Evolutionary conservation across 1,140 invertebrate species (phyloP), one percentile per base, ranked within the genome.

Genomic region (Leptestheria dahalacensis): DNA sequence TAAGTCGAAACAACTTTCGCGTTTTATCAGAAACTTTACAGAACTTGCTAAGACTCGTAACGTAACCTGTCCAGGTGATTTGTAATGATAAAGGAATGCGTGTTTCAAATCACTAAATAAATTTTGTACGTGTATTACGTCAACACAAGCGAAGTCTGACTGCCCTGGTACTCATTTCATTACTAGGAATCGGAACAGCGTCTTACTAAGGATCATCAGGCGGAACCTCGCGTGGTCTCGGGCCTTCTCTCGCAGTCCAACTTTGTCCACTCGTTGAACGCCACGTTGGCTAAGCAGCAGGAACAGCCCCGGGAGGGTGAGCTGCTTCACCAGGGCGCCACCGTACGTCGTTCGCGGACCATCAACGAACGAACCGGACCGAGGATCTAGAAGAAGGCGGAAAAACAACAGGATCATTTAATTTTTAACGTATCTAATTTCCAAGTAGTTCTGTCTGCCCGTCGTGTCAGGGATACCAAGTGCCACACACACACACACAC

Each of bases 261-360:
- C 59, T 86, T 86, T 70, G 73, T 86, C 47, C 82, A 86, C 70
- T 85, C 82, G 65, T 70, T 87, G 48, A 87, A 85, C 65, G 82
- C 82, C 10, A 87, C 85, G 62, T 71, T 87, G 61, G 79, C 83
- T n/a, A 65, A 67, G 59, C 78, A 81, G 61, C 77, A 78, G 66
- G 75, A 78, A 66, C 72, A 75, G 50, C 78, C 74, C 59, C 55
- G 77, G 59, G 68, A 74, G 64, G 66, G 15, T 53, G n/a, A 21
- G 2, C 2, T 21, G 15, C 10, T 25, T 12, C n/a, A 53, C 25
- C 51, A 24, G 21, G 11, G 21, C 21, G 51, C 23, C 21, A 4
- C 20, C 23, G 20, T 28, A n/a, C 20, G 4, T 26, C 52, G 24
- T n/a, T 54, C 52, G 21, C 52, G 33, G 6, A 41, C 33, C 15